A percentile compares a stretch with the other conserved stretches of the same genome.
Evolutionary conservation across 2,888 invertebrate genomes (phyloP).

Genomic region (Diadromus collaris): DNA sequence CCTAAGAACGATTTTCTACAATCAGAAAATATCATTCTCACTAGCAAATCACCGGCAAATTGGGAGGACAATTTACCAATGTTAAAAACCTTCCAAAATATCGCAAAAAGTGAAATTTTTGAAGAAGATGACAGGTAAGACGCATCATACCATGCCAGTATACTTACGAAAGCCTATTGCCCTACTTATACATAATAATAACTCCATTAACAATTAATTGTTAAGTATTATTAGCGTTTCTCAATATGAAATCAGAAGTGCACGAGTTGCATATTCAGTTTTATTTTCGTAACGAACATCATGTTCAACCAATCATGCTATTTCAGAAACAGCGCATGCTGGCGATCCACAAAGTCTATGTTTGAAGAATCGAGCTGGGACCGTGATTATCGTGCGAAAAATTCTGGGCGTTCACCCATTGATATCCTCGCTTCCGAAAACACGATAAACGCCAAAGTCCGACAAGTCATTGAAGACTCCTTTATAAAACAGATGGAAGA

Average conservation of each 20-base stretch:
- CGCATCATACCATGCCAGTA: background rate
- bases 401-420: constrained; percentile 31
- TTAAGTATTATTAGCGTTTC: background rate
- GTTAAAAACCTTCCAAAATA: constrained; percentile 70
- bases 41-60: constrained; percentile 57
- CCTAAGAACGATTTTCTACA: constrained; percentile 66
- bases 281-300: too few species aligned
- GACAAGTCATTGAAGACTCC: constrained; percentile 77
- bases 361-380: constrained; percentile 72
- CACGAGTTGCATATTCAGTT: too few species aligned
- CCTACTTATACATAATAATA: too few species aligned
- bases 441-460: constrained; percentile 72
- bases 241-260: background rate
- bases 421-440: constrained; percentile 57
- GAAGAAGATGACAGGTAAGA: constrained; percentile 70
- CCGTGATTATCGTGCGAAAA: constrained; percentile 57
- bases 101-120: constrained; percentile 75
- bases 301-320: background rate
- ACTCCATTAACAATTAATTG: too few species aligned
- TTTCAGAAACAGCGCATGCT: constrained; percentile 69
- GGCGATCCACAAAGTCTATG: constrained; percentile 76
- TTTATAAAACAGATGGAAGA: constrained; percentile 78
- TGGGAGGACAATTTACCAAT: constrained; percentile 73
- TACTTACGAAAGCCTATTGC: too few species aligned
- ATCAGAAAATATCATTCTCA: constrained; percentile 42